phyloP scores from a whole-genome alignment of 2,797 vertebrate genomes.

The Tachyglossus aculeatus region DNA sequence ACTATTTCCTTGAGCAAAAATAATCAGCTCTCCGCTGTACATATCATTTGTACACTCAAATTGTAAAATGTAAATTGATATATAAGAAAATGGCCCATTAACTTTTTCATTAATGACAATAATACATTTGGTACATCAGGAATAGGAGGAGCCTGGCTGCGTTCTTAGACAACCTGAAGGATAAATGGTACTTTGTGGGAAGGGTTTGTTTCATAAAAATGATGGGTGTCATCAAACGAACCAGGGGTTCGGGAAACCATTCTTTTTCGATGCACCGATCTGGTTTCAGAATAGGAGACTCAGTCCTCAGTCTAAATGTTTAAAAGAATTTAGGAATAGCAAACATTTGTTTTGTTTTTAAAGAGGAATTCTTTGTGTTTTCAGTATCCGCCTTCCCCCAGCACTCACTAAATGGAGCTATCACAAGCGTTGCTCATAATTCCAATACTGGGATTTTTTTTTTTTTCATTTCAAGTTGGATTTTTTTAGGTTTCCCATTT shows the following conservation, averaged over 20 bases:
- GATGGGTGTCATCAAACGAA: conserved; percentile 58
- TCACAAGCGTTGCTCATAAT: conserved; percentile 48
- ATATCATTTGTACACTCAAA: conserved; percentile 98
- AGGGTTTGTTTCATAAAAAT: conserved; percentile 71
- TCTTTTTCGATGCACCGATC: conserved; percentile 39
- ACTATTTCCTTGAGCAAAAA: conserved; percentile 93
- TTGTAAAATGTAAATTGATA: conserved; percentile 99
- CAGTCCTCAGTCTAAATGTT: conserved; percentile 54
- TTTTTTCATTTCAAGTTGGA: conserved; percentile 6
- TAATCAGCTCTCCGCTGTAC: conserved; percentile 89
- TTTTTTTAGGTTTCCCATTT: too few relatives aligned
- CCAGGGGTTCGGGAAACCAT: conserved; percentile 15
- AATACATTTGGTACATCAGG: conserved; percentile 93
- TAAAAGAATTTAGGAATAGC: conserved; percentile 34
- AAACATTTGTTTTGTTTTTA: neutral
- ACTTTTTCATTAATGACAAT: conserved; percentile 99
- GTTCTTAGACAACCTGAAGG: conserved; percentile 73
- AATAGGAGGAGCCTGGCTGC: conserved; percentile 76
- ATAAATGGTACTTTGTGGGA: conserved; percentile 69
- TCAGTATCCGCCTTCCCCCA: conserved; percentile 50
- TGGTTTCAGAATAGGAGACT: conserved; percentile 45
- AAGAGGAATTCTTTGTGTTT: conserved; percentile 49
- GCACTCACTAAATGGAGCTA: conserved; percentile 35
- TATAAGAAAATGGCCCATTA: conserved; percentile 99
- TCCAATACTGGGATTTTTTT: conserved; percentile 18